phyloP scores from a whole-genome alignment of 2,113 vertebrate species.

The Aepyceros melampus region DNA sequence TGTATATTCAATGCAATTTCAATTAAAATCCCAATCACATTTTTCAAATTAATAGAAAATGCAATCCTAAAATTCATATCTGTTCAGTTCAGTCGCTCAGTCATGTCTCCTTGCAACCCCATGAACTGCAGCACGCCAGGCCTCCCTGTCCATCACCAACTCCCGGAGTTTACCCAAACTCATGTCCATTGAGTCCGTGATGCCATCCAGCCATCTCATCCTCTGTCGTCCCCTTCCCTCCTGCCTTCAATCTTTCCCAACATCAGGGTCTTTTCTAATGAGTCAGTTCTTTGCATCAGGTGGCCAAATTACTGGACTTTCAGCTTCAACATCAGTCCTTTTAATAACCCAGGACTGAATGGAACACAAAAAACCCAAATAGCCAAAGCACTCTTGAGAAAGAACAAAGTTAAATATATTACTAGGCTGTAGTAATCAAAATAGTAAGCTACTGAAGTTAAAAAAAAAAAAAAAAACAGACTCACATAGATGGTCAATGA shows the following conservation, averaged over 20 bases:
- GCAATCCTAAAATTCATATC: background rate
- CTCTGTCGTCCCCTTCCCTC: background rate
- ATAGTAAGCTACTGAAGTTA: background rate
- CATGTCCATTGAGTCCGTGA: background rate
- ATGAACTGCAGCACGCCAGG: background rate
- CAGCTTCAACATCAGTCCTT: background rate
- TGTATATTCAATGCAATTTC: background rate
- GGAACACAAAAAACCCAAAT: background rate
- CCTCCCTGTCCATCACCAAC: background rate
- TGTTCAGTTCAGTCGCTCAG: background rate
- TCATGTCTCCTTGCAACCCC: background rate
- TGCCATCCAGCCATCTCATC: background rate
- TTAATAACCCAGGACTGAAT: background rate
- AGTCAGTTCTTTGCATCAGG: background rate
- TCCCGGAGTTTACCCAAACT: background rate
- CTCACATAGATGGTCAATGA: background rate
- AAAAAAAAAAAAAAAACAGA: background rate
- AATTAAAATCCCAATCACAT: background rate
- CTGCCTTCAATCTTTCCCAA: background rate
- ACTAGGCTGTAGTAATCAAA: background rate
- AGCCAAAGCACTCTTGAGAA: background rate
- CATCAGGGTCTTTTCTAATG: background rate
- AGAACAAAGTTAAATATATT: background rate
- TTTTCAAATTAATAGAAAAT: background rate
- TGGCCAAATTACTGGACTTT: background rate